These are phyloP conservation scores for Stenolophus ochropezus DNA, from an alignment of 2,888 invertebrate species.

Conservation along the genomic window DNA sequence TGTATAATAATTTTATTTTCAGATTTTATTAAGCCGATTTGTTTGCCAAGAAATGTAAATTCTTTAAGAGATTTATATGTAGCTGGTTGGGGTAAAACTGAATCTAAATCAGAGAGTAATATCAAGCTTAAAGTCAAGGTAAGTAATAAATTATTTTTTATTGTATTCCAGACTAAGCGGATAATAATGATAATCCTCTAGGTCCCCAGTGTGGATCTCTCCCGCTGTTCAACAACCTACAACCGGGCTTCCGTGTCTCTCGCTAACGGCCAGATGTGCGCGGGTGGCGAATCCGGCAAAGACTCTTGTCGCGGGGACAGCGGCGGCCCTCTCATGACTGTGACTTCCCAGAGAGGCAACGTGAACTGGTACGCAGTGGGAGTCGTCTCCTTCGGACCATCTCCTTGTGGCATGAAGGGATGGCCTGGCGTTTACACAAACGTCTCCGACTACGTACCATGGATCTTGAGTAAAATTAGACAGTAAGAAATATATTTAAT, in stretches of 20 bases:
- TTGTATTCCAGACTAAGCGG: too few species aligned
- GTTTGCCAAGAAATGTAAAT: constrained; percentile 73
- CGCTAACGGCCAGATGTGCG: constrained; percentile 76
- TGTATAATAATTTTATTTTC: constrained; percentile 59
- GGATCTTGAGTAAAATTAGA: constrained; percentile 74
- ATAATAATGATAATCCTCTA: constrained; percentile 61
- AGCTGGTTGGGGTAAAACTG: constrained; percentile 82
- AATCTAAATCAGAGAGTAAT: constrained; percentile 73
- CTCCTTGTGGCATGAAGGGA: constrained; percentile 74
- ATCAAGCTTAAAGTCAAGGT: constrained; percentile 74
- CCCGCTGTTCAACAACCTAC: constrained; percentile 76
- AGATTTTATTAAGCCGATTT: constrained; percentile 78
- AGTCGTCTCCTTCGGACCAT: constrained; percentile 79
- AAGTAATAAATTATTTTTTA: constrained; percentile 60
- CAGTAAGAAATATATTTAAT: constrained; percentile 62
- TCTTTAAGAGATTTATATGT: constrained; percentile 73
- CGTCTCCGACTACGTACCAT: constrained; percentile 76
- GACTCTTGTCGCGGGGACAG: constrained; percentile 80
- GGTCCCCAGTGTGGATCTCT: constrained; percentile 73
- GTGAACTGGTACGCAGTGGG: constrained; percentile 75
- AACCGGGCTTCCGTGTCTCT: constrained; percentile 72
- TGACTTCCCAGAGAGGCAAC: constrained; percentile 68
- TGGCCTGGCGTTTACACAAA: constrained; percentile 80
- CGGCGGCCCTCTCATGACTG: constrained; percentile 78
- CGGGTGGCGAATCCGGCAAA: constrained; percentile 75